Percentiles rank a stretch among this genome's conserved stretches.
Evolutionary conservation across 2,888 invertebrate genomes (phyloP).

Genomic region (Rhingia campestris): DNA sequence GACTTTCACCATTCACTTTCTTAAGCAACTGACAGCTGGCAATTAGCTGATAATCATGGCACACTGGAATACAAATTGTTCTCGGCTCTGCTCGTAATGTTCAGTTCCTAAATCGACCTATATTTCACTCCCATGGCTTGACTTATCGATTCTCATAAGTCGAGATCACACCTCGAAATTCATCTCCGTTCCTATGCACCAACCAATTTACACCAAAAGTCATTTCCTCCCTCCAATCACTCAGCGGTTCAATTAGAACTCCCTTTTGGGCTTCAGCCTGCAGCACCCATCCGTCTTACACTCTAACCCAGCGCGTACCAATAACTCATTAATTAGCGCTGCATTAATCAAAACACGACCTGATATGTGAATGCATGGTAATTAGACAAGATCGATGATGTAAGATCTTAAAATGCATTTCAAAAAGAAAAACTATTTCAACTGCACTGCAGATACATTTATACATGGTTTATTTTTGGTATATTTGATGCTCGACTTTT

Average conservation of each 20-base stretch:
- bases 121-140: not conserved
- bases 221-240: slow-evolving; percentile 7
- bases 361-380: slow-evolving; percentile 60
- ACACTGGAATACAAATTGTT: too few species aligned
- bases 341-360: slow-evolving; percentile 71
- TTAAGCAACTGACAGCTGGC: not conserved
- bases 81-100: not conserved
- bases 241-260: slow-evolving; percentile 35
- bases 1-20: too few species aligned
- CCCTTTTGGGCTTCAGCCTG: not conserved
- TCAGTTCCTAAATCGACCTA: too few species aligned
- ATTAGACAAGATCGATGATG: slow-evolving; percentile 74
- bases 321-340: slow-evolving; percentile 68
- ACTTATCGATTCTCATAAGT: slow-evolving; percentile 12
- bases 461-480: slow-evolving; percentile 38
- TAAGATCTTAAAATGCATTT: slow-evolving; percentile 59
- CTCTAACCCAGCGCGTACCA: slow-evolving; percentile 32
- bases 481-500: slow-evolving; percentile 27
- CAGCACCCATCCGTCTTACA: slow-evolving; percentile 21
- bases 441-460: not conserved
- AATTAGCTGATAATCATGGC: not conserved
- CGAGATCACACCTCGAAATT: slow-evolving; percentile 1
- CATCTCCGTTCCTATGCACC: slow-evolving; percentile 32
- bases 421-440: not conserved
- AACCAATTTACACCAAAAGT: slow-evolving; percentile 45